phyloP scores from a whole-genome alignment of 2,113 vertebrate genomes.

The Lasiurus cinereus region DNA sequence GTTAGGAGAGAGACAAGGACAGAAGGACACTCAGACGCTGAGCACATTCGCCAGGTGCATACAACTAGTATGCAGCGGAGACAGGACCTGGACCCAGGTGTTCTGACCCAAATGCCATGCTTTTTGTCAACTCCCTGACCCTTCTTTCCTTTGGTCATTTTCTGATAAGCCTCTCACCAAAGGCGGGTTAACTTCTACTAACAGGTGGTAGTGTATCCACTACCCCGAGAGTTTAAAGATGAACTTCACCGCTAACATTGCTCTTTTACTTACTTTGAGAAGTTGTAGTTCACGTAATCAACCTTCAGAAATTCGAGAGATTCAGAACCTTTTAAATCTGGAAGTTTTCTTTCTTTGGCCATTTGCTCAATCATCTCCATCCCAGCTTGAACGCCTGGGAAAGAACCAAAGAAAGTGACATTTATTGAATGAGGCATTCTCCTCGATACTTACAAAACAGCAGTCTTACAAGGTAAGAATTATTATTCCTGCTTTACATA shows the following conservation, averaged over 20 bases:
- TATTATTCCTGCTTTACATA: not conserved
- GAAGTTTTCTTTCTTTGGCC: slow-evolving; percentile 66
- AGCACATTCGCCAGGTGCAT: not conserved
- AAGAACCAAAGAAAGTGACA: not conserved
- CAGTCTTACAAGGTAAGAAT: not conserved
- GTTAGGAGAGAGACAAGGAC: not conserved
- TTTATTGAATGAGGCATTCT: not conserved
- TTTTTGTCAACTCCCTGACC: not conserved
- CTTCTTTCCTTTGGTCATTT: not conserved
- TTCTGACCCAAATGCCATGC: not conserved
- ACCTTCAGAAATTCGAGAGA: slow-evolving; percentile 78
- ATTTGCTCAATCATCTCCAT: slow-evolving; percentile 66
- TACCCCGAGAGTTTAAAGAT: not conserved
- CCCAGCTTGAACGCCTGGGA: slow-evolving; percentile 73
- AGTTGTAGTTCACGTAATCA: slow-evolving; percentile 81
- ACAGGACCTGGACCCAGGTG: not conserved
- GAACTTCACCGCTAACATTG: not conserved
- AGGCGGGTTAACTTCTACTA: not conserved
- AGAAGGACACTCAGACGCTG: not conserved
- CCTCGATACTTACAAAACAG: not conserved
- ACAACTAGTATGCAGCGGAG: not conserved
- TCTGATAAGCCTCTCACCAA: not conserved
- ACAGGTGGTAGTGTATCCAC: not conserved
- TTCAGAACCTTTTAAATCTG: slow-evolving; percentile 75
- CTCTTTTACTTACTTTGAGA: slow-evolving; percentile 80